Percentiles rank a stretch among this genome's conserved stretches.
These are phyloP conservation scores for Rhipidura dahli DNA, from an alignment of 2,113 vertebrate species.

Conservation along the genomic window DNA sequence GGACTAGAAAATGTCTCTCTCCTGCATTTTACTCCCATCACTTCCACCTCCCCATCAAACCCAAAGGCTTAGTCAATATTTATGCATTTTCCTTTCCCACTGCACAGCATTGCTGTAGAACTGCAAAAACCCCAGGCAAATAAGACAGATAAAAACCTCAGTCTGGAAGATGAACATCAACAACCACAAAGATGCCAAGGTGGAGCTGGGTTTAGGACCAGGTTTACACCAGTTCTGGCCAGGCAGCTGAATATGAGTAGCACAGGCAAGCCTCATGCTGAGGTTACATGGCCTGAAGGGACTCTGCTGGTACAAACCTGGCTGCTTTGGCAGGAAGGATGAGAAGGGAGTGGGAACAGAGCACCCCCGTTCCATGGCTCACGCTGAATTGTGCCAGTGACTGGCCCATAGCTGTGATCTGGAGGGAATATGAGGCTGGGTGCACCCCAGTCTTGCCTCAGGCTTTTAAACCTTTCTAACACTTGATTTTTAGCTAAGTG, in stretches of 20 bases:
- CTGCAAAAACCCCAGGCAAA: not conserved
- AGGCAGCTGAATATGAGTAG: not conserved
- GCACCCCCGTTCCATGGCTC: not conserved
- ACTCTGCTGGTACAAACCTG: not conserved
- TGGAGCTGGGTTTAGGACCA: not conserved
- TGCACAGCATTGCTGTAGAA: not conserved
- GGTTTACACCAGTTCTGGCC: not conserved
- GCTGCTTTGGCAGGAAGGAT: not conserved
- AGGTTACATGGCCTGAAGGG: not conserved
- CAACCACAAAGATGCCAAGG: not conserved
- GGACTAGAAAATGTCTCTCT: not conserved
- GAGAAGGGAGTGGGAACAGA: not conserved
- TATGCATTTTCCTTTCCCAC: not conserved
- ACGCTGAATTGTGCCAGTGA: not conserved
- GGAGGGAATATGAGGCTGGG: not conserved
- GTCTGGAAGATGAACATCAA: not conserved
- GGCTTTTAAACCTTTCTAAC: not conserved
- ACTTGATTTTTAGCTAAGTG: not conserved
- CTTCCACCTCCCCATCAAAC: not conserved
- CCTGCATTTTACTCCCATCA: not conserved
- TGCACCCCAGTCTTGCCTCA: not conserved
- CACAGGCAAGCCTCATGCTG: not conserved
- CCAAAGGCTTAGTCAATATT: not conserved
- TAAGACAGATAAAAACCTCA: not conserved
- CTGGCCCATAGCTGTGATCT: not conserved